Evolutionary conservation across 2,888 invertebrate species (phyloP).

Genomic region (Lucinisca nassula): DNA sequence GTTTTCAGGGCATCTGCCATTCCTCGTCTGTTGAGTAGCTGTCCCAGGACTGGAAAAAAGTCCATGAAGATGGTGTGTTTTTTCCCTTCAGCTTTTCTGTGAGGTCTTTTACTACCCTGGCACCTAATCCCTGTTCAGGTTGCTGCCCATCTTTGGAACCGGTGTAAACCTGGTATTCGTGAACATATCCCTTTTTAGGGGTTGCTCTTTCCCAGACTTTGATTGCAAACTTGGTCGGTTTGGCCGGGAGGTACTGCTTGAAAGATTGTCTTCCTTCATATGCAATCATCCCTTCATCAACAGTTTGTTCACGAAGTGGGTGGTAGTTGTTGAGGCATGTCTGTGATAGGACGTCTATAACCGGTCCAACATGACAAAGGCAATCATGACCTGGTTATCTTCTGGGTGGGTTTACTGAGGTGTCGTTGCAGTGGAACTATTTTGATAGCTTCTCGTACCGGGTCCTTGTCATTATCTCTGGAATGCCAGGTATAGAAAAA

Average conservation of each 20-base stretch:
- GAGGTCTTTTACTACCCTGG: constrained; percentile 27
- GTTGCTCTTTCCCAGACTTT: constrained; percentile 44
- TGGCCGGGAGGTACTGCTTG: constrained; percentile 39
- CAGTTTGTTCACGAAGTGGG: constrained; percentile 20
- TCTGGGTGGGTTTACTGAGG: constrained; percentile 4
- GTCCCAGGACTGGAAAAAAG: no score
- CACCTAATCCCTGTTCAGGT: constrained; percentile 27
- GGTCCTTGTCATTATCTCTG: constrained; percentile 32
- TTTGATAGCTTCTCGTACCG: constrained; percentile 21
- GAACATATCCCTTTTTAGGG: constrained; percentile 38
- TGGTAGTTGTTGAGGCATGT: constrained; percentile 28
- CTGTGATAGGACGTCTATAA: neutral
- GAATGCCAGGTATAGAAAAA: constrained; percentile 16
- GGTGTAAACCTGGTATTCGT: constrained; percentile 42
- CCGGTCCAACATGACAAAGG: constrained; percentile 40
- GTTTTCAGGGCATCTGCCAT: no score
- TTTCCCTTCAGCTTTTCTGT: neutral
- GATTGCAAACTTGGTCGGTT: no score
- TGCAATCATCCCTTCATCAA: constrained; percentile 48
- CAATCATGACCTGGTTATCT: constrained; percentile 37
- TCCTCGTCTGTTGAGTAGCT: no score
- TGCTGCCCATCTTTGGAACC: constrained; percentile 6
- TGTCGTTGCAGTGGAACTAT: constrained; percentile 42
- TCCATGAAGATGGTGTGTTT: constrained; percentile 8
- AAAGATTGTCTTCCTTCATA: constrained; percentile 41